Evolutionary conservation across 2,113 vertebrate genomes (phyloP).

Genomic region (Speoplatyrhinus poulsoni): DNA sequence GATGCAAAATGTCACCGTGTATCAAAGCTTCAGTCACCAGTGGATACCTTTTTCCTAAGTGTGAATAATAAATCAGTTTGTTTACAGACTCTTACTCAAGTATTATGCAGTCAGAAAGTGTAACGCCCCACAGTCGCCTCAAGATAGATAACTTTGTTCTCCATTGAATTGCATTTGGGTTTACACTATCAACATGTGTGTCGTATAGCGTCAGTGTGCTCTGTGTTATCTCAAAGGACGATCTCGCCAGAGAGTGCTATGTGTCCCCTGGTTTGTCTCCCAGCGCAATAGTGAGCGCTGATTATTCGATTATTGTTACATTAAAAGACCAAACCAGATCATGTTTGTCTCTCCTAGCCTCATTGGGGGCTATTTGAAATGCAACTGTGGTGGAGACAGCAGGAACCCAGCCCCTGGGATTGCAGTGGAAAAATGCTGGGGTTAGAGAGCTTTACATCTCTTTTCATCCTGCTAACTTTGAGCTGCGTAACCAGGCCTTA

Average conservation of each 20-base stretch:
- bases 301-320: constrained; percentile 63
- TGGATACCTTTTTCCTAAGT: constrained; percentile 44
- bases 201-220: constrained; percentile 27
- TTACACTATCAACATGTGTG: constrained; percentile 37
- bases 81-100: constrained; percentile 40
- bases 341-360: constrained; percentile 67
- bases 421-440: constrained; percentile 48
- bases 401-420: constrained; percentile 44
- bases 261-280: constrained; percentile 54
- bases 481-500: constrained; percentile 24
- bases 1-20: constrained; percentile 51
- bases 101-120: constrained; percentile 48
- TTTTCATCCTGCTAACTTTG: constrained; percentile 42
- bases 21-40: constrained; percentile 49
- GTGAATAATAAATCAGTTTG: constrained; percentile 65
- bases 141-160: constrained; percentile 38
- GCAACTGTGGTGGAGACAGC: constrained; percentile 30
- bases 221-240: constrained; percentile 53
- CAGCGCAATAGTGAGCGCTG: constrained; percentile 53
- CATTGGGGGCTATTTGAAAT: constrained; percentile 73
- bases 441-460: constrained; percentile 27
- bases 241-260: constrained; percentile 28
- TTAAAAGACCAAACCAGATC: constrained; percentile 71
- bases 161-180: constrained; percentile 57
- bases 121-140: no score